These are phyloP conservation scores for Holothuria scabra DNA, from an alignment of 53 echinoderm and acorn worm genomes.

Conservation along the genomic window DNA sequence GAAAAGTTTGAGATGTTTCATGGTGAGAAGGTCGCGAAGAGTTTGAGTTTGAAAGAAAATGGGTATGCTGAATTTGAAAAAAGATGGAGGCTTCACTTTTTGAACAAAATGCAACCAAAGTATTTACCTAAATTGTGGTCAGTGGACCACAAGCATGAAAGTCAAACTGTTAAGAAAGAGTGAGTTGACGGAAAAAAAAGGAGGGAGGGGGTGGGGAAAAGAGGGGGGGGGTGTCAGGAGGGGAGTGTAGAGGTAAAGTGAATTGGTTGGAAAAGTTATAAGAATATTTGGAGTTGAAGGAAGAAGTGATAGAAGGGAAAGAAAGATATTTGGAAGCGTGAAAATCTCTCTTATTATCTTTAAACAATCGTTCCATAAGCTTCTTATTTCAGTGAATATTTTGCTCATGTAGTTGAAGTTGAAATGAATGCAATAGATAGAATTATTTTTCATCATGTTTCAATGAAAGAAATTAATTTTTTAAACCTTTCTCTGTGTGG, in stretches of 20 bases:
- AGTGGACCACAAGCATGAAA: slow-evolving; percentile 84
- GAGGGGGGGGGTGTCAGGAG: neutral
- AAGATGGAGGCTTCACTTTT: slow-evolving; percentile 84
- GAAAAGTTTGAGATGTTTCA: slow-evolving; percentile 77
- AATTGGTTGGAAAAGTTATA: neutral
- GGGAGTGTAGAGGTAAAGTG: neutral
- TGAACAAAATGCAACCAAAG: slow-evolving; percentile 77
- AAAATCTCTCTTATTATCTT: too few species aligned
- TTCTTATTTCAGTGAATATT: too few species aligned
- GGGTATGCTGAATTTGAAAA: slow-evolving; percentile 85
- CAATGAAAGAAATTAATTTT: too few species aligned
- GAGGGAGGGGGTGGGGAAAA: neutral
- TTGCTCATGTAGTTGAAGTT: too few species aligned
- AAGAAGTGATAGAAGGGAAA: too few species aligned
- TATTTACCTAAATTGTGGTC: slow-evolving; percentile 92
- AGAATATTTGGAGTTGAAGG: too few species aligned
- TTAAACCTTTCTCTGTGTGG: too few species aligned
- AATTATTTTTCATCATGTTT: too few species aligned
- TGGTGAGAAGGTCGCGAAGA: slow-evolving; percentile 77
- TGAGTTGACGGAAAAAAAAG: neutral
- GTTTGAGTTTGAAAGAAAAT: slow-evolving; percentile 51
- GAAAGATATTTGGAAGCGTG: too few species aligned
- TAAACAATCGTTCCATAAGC: too few species aligned
- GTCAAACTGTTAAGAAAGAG: slow-evolving; percentile 38
- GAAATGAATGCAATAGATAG: too few species aligned